Percentiles rank a stretch among this genome's conserved stretches.
These are phyloP conservation scores for Toxotes jaculatrix DNA, from an alignment of 2,113 vertebrate species.

Conservation along the genomic window DNA sequence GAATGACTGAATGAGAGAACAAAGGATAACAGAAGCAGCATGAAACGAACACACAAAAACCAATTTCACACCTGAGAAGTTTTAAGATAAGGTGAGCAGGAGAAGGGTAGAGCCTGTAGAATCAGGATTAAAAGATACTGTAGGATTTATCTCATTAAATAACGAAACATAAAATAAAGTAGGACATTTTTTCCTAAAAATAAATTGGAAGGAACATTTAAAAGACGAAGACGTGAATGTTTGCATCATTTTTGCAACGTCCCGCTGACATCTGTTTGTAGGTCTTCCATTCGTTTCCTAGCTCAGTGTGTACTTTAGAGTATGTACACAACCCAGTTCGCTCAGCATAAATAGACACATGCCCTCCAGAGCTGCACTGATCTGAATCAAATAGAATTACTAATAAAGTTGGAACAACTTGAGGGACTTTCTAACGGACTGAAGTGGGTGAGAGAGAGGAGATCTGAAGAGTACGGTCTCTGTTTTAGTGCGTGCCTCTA, in stretches of 20 bases:
- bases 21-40: constrained; percentile 3
- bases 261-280: constrained; percentile 19
- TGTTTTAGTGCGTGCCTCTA: neutral
- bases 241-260: neutral
- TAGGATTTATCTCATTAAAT: neutral
- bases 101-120: neutral
- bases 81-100: constrained; percentile 27
- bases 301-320: constrained; percentile 6
- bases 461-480: constrained; percentile 27
- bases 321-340: constrained; percentile 24
- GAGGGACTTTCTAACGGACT: constrained; percentile 29
- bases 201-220: neutral
- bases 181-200: neutral
- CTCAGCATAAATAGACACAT: constrained; percentile 38
- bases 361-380: constrained; percentile 45
- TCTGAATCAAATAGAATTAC: constrained; percentile 61
- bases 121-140: constrained; percentile 3
- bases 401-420: constrained; percentile 45
- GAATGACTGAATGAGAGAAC: constrained; percentile 18
- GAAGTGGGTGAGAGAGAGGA: constrained; percentile 30
- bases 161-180: neutral
- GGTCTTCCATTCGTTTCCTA: constrained; percentile 9
- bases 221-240: neutral
- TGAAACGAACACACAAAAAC: constrained; percentile 17
- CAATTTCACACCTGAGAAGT: constrained; percentile 57